These are phyloP conservation scores for Ictidomys tridecemlineatus DNA, from an alignment of 2,113 vertebrate species.

Conservation along the genomic window DNA sequence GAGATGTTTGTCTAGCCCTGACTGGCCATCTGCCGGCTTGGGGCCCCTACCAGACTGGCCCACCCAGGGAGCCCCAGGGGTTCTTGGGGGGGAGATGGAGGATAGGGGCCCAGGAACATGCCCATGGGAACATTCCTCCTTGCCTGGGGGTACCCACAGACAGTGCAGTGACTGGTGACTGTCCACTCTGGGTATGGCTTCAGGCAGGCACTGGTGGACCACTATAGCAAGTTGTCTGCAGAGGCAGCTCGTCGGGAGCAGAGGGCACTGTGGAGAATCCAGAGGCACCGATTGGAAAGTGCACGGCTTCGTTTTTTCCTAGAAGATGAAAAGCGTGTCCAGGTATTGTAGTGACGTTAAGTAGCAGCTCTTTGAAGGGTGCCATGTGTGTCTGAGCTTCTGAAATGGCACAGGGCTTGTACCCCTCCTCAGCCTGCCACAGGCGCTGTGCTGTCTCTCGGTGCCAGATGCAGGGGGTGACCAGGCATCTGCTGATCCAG, in stretches of 20 bases:
- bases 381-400: not conserved
- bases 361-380: not conserved
- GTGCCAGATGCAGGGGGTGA: not conserved
- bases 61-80: not conserved
- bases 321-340: conserved; percentile 87
- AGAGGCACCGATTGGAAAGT: conserved; percentile 91
- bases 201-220: conserved; percentile 96
- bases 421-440: no score
- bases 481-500: not conserved
- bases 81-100: not conserved
- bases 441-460: rapidly evolving
- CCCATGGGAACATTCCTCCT: rapidly evolving
- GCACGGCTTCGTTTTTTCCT: conserved; percentile 90
- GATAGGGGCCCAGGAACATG: not conserved
- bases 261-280: conserved; percentile 94
- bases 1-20: not conserved
- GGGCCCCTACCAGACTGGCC: not conserved
- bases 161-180: not conserved
- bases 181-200: conserved; percentile 66
- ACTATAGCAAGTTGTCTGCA: conserved; percentile 94
- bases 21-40: not conserved
- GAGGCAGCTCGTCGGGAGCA: conserved; percentile 94
- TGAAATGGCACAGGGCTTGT: rapidly evolving
- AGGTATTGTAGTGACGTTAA: conserved; percentile 82
- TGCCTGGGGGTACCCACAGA: not conserved